Conservation (phyloP, 37 sponge, comb jelly and placozoan species). For the Sycon ciliatum region DNA sequence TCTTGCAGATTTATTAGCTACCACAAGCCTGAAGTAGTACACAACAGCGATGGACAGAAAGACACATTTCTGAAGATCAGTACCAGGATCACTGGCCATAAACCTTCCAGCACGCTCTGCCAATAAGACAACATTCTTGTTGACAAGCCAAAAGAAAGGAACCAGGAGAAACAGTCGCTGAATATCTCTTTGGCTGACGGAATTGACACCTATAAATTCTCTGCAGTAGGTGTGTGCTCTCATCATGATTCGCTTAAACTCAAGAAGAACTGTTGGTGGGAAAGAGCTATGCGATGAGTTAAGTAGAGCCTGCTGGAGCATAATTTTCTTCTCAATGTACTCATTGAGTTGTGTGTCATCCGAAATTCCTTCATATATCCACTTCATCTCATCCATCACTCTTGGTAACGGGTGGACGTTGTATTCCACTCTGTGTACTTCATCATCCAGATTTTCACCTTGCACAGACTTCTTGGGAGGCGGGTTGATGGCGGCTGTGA, state of each 20-base stretch:
- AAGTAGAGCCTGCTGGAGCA: not conserved
- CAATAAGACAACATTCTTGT: too few species aligned
- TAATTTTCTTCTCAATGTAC: not conserved
- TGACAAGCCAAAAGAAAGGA: not conserved
- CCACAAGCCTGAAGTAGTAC: not conserved
- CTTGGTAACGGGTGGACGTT: not conserved
- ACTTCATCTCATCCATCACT: not conserved
- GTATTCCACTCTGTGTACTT: not conserved
- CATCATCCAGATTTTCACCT: not conserved
- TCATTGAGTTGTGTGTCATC: not conserved
- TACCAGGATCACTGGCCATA: too few species aligned
- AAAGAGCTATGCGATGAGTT: not conserved
- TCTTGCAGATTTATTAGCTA: too few species aligned
- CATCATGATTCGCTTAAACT: not conserved
- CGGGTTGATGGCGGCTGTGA: constrained; percentile 5
- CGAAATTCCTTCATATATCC: not conserved
- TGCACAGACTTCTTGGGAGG: not conserved
- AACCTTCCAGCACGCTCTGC: too few species aligned
- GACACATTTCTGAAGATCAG: not conserved
- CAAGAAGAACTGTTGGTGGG: too few species aligned
- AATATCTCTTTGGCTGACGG: constrained; percentile 11
- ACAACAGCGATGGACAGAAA: not conserved
- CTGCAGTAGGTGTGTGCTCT: not conserved
- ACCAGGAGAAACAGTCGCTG: not conserved
- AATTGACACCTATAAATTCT: not conserved